Evolutionary conservation across 2,113 vertebrate species (phyloP).

Genomic region (Garra rufa): DNA sequence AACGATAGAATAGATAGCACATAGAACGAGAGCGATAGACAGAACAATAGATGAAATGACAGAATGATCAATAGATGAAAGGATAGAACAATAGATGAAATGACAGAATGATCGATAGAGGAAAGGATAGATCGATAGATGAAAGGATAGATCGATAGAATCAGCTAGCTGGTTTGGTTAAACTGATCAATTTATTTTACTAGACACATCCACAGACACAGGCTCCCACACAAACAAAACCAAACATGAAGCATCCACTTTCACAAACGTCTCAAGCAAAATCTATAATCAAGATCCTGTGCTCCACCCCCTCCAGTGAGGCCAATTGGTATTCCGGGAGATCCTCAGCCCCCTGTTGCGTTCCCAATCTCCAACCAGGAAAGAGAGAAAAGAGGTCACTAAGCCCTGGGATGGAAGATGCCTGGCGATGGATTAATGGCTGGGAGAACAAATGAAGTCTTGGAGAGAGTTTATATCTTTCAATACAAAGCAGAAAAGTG

Average conservation of each 20-base stretch:
- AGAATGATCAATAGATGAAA: too few species aligned
- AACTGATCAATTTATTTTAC: slow-evolving; percentile 10
- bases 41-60: too few species aligned
- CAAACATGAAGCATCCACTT: slow-evolving; percentile 20
- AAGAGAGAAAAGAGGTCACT: slow-evolving; percentile 76
- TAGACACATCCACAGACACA: slow-evolving; percentile 8
- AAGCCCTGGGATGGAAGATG: slow-evolving; percentile 76
- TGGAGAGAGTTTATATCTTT: slow-evolving; percentile 74
- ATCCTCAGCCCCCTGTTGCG: slow-evolving; percentile 75
- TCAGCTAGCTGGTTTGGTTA: background rate
- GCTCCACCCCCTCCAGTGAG: slow-evolving; percentile 73
- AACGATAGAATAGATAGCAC: too few species aligned
- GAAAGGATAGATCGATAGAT: background rate
- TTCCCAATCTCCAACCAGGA: slow-evolving; percentile 79
- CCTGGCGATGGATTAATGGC: slow-evolving; percentile 77
- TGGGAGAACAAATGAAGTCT: slow-evolving; percentile 80
- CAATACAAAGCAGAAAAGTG: slow-evolving; percentile 76
- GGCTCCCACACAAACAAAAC: background rate
- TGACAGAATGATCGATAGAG: background rate
- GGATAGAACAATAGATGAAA: too few species aligned
- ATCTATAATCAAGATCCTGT: slow-evolving; percentile 81
- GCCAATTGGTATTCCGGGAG: slow-evolving; percentile 81
- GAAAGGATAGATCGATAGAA: background rate
- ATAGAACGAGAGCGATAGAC: too few species aligned
- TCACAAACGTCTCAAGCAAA: slow-evolving; percentile 72